Evolutionary conservation across 2,797 vertebrate genomes (phyloP).

Genomic region (Vireo griseus): DNA sequence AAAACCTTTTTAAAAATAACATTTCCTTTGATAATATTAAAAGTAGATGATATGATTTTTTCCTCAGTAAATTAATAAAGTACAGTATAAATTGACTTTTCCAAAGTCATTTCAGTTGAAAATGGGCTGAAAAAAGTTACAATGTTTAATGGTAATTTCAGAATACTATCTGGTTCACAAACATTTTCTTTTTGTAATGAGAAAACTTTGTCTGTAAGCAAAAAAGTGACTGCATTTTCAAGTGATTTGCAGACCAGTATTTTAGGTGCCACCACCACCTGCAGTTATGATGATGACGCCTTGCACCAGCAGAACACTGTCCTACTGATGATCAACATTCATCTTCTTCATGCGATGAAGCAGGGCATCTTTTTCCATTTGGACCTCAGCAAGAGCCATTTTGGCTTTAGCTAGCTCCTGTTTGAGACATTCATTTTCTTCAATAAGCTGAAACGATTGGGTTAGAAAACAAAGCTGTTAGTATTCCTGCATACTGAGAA

Average conservation of each 20-base stretch:
- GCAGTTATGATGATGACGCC: neutral
- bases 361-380: conserved; percentile 92
- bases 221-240: neutral
- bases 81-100: conserved; percentile 44
- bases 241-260: neutral
- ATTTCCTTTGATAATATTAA: conserved; percentile 10
- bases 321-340: conserved; percentile 53
- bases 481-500: neutral
- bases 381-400: conserved; percentile 91
- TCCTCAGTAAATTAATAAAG: conserved; percentile 32
- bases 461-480: conserved; percentile 9
- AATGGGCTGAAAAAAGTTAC: conserved; percentile 23
- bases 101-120: conserved; percentile 40
- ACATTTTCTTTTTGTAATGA: conserved; percentile 29
- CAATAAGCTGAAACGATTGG: conserved; percentile 77
- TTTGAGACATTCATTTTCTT: conserved; percentile 96
- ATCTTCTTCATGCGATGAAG: conserved; percentile 87
- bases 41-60: neutral
- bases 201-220: neutral
- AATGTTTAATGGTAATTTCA: conserved; percentile 1
- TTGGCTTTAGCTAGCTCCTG: conserved; percentile 91
- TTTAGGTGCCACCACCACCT: conserved; percentile 7
- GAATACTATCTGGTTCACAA: conserved; percentile 30
- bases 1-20: conserved; percentile 18
- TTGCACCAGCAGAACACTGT: neutral